These are phyloP conservation scores for Calameuta filiformis DNA, from an alignment of 2,888 invertebrate genomes.

Conservation along the genomic window DNA sequence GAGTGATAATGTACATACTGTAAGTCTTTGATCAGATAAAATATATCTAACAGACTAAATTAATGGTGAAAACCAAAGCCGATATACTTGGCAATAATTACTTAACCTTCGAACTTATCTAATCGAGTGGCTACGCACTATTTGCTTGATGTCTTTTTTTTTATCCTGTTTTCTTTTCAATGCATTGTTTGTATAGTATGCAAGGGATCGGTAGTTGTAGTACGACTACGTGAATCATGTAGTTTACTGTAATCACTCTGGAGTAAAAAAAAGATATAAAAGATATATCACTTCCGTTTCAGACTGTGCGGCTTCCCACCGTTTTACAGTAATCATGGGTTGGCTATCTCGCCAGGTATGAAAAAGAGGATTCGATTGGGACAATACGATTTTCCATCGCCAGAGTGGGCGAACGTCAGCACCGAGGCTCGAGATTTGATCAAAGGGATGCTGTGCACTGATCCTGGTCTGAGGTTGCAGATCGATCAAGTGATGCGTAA, in stretches of 20 bases:
- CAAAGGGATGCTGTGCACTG: slow-evolving; percentile 92
- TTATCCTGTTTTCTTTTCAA: background rate
- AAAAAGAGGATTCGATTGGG: slow-evolving; percentile 95
- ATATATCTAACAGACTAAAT: background rate
- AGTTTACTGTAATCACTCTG: background rate
- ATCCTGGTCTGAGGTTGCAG: slow-evolving; percentile 88
- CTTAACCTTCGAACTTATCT: background rate
- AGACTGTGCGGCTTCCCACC: slow-evolving; percentile 97
- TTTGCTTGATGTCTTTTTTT: background rate
- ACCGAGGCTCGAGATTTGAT: slow-evolving; percentile 96
- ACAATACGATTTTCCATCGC: slow-evolving; percentile 96
- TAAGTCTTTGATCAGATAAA: slow-evolving; percentile 66
- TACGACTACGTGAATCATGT: background rate
- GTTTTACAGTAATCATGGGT: slow-evolving; percentile 97
- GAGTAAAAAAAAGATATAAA: background rate
- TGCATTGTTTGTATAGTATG: background rate
- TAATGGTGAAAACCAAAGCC: background rate
- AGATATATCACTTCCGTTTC: slow-evolving; percentile 19
- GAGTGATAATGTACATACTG: slow-evolving; percentile 99
- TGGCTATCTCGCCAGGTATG: slow-evolving; percentile 99
- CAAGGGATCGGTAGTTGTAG: background rate
- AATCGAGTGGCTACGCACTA: background rate
- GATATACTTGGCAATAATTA: background rate
- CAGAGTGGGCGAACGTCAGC: slow-evolving; percentile 96
- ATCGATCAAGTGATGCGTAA: slow-evolving; percentile 92